A percentile compares a stretch with the other conserved stretches of the same genome.
These are phyloP conservation scores for Macroteleia sp. DNA, from an alignment of 2,888 invertebrate species.

Conservation along the genomic window DNA sequence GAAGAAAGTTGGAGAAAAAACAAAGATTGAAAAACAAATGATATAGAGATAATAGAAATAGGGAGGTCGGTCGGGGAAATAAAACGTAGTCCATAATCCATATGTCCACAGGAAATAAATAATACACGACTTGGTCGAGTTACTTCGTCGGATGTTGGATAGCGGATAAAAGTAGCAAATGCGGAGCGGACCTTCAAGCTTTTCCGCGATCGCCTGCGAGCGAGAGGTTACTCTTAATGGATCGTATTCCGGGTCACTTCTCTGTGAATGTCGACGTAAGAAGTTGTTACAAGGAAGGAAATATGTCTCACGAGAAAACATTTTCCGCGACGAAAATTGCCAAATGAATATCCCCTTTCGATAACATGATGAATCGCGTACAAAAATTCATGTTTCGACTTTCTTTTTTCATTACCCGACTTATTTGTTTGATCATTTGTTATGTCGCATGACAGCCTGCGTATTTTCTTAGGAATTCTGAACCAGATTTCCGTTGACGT, in stretches of 20 bases:
- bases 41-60: conserved; percentile 52
- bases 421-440: conserved; percentile 56
- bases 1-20: conserved; percentile 28
- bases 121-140: conserved; percentile 75
- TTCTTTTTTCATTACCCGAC: conserved; percentile 22
- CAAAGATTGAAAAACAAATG: conserved; percentile 52
- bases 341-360: conserved; percentile 14
- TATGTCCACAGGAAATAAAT: conserved; percentile 80
- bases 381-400: conserved; percentile 1
- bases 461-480: conserved; percentile 36
- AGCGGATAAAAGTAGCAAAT: conserved; percentile 72
- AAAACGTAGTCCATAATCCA: conserved; percentile 77
- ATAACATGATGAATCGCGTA: conserved; percentile 14
- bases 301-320: conserved; percentile 1
- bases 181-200: conserved; percentile 46
- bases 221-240: conserved; percentile 45
- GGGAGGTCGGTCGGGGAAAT: conserved; percentile 13
- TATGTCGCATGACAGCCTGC: conserved; percentile 33
- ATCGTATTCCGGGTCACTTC: conserved; percentile 55
- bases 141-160: conserved; percentile 67
- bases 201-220: conserved; percentile 17
- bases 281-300: conserved; percentile 17
- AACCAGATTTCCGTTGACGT: conserved; percentile 40
- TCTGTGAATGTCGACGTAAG: conserved; percentile 11
- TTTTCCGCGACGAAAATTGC: conserved; percentile 26